phyloP scores from a whole-genome alignment of 64 coral and sea anemone genomes.

The Montipora foliosa region DNA sequence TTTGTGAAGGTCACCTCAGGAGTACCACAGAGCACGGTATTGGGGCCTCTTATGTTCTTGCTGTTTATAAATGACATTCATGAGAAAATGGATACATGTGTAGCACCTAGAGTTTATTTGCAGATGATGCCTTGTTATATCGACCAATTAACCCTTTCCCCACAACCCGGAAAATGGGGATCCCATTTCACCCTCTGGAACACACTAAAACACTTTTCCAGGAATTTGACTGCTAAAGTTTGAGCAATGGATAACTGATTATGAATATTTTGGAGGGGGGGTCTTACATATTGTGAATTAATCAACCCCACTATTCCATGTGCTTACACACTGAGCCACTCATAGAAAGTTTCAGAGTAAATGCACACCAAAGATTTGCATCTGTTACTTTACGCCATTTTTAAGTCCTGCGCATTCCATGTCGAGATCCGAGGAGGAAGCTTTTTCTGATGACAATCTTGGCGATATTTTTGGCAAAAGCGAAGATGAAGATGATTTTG shows the following conservation, averaged over 20 bases:
- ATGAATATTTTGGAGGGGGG: background rate
- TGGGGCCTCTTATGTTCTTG: no score
- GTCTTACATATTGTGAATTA: background rate
- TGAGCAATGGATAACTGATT: background rate
- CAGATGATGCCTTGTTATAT: no score
- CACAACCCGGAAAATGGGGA: background rate
- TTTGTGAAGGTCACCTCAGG: no score
- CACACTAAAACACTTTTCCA: background rate
- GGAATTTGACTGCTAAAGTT: background rate
- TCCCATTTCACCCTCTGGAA: background rate
- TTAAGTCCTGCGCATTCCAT: background rate
- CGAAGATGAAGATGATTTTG: constrained; percentile 10
- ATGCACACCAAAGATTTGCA: background rate
- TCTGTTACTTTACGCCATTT: background rate
- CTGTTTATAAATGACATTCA: no score
- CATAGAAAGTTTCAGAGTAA: background rate
- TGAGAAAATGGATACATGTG: no score
- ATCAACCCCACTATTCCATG: background rate
- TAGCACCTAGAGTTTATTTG: no score
- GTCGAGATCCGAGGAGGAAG: background rate
- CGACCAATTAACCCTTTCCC: background rate
- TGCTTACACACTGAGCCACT: background rate
- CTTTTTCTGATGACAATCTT: constrained; percentile 16
- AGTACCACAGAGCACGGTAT: no score
- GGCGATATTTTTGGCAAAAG: constrained; percentile 15